These are phyloP conservation scores for Lathronympha strigana DNA, from an alignment of 2,888 invertebrate species.

Conservation along the genomic window DNA sequence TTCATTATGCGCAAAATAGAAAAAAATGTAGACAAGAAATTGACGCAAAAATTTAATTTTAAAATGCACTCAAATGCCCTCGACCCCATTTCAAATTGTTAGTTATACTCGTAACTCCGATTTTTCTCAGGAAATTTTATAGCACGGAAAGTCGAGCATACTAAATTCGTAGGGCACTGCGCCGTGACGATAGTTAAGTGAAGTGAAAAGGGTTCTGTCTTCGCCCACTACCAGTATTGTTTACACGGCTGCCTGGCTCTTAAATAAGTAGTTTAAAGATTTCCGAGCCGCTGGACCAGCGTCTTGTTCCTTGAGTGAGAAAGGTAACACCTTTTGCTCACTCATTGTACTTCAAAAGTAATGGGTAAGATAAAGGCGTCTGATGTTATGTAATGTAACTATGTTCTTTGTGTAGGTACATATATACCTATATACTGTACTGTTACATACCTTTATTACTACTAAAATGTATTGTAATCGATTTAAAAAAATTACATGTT, in stretches of 20 bases:
- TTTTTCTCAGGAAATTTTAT: neutral
- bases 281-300: conserved; percentile 18
- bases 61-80: no score
- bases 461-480: no score
- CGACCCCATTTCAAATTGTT: no score
- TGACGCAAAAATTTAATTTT: no score
- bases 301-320: conserved; percentile 20
- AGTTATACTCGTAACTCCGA: neutral
- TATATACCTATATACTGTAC: no score
- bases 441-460: no score
- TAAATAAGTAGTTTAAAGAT: conserved; percentile 24
- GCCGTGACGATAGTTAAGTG: conserved; percentile 12
- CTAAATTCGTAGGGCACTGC: neutral
- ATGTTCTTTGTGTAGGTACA: no score
- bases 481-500: no score
- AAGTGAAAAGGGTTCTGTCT: conserved; percentile 24
- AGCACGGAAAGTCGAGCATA: neutral
- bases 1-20: no score
- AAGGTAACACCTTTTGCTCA: conserved; percentile 20
- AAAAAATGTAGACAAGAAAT: no score
- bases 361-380: neutral
- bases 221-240: conserved; percentile 19
- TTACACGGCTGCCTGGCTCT: conserved; percentile 24
- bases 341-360: conserved; percentile 19
- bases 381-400: neutral